A percentile compares a stretch with the other conserved stretches of the same genome.
Conservation (phyloP, 1,140 invertebrate genomes). For the Vanessa tameamea region DNA sequence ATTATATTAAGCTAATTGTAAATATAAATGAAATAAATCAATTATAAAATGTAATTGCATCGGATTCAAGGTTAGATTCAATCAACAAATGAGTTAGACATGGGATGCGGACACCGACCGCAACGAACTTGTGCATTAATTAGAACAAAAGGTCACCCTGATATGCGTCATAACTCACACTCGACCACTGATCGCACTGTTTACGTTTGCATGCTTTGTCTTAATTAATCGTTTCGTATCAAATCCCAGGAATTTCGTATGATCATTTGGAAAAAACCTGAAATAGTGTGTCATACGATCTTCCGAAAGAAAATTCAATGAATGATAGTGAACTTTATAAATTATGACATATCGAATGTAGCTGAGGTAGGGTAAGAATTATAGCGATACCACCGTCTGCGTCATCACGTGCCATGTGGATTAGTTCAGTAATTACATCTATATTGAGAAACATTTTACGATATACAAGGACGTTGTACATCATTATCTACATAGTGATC, state of each 20-base stretch:
- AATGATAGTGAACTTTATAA: too few species aligned
- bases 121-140: constrained; percentile 14
- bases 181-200: background rate
- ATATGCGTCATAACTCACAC: constrained; percentile 11
- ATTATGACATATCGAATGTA: too few species aligned
- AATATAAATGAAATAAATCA: background rate
- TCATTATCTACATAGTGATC: too few species aligned
- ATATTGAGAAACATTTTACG: too few species aligned
- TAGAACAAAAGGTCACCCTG: constrained; percentile 15
- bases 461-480: too few species aligned
- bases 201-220: constrained; percentile 1
- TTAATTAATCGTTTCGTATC: background rate
- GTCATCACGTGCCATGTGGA: too few species aligned
- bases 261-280: constrained; percentile 7
- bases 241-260: constrained; percentile 1
- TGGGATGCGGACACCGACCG: constrained; percentile 18
- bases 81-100: constrained; percentile 11
- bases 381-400: too few species aligned
- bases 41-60: background rate
- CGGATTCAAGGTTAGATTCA: constrained; percentile 9
- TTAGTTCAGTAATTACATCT: too few species aligned
- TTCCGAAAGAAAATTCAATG: too few species aligned
- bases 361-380: too few species aligned
- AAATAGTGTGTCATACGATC: background rate
- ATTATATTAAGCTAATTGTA: too few species aligned